A percentile compares a stretch with the other conserved stretches of the same genome.
phyloP scores from a whole-genome alignment of 1,140 invertebrate species.

The Macrotrachela quadricornifera region DNA sequence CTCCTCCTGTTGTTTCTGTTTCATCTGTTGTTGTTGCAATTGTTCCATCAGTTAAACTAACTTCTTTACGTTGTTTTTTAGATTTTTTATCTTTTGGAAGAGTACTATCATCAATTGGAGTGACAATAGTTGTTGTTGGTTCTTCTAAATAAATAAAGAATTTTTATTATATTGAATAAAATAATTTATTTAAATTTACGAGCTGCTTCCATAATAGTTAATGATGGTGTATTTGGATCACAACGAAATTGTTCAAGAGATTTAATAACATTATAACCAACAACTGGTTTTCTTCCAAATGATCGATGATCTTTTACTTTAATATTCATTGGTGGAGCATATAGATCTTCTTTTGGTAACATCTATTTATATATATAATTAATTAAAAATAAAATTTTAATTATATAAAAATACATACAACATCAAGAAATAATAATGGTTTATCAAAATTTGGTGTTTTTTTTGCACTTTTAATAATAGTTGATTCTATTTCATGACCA shows the following conservation, averaged over 20 bases:
- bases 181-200: too few species aligned
- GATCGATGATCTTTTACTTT: slow-evolving; percentile 31
- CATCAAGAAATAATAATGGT: slow-evolving; percentile 32
- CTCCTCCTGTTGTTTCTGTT: too few species aligned
- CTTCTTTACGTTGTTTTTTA: too few species aligned
- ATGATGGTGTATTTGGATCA: too few species aligned
- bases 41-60: too few species aligned
- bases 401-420: slow-evolving; percentile 19
- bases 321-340: slow-evolving; percentile 34
- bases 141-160: too few species aligned
- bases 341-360: slow-evolving; percentile 33
- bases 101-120: too few species aligned
- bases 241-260: slow-evolving; percentile 25
- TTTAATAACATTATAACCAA: slow-evolving; percentile 28
- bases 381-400: not conserved
- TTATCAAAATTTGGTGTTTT: slow-evolving; percentile 33
- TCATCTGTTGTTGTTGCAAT: too few species aligned
- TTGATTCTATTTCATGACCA: slow-evolving; percentile 23
- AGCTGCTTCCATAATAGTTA: slow-evolving; percentile 13
- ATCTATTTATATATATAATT: slow-evolving; percentile 19
- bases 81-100: too few species aligned
- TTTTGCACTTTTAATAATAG: slow-evolving; percentile 29
- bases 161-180: too few species aligned
- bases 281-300: slow-evolving; percentile 33
- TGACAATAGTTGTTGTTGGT: too few species aligned